Percentiles rank a stretch among this genome's conserved stretches.
Evolutionary conservation across 2,797 vertebrate species (phyloP).

Genomic region (Cirrhinus mrigala): DNA sequence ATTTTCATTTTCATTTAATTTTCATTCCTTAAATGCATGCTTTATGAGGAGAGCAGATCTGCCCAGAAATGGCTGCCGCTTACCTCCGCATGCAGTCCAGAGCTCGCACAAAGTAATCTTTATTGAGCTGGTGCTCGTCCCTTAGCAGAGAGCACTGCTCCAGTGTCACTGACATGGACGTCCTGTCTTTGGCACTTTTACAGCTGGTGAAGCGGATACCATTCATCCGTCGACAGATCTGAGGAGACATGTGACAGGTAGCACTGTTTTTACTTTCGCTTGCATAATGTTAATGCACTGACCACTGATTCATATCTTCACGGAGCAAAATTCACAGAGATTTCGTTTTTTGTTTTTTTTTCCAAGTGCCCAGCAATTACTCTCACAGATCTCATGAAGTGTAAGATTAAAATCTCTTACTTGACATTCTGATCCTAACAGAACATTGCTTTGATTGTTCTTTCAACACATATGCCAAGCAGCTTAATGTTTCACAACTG

Average conservation of each 20-base stretch:
- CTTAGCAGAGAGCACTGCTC: constrained; percentile 95
- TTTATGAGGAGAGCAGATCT: not conserved
- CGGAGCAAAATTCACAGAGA: too few species aligned
- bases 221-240: constrained; percentile 96
- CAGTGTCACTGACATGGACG: constrained; percentile 97
- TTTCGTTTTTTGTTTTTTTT: too few species aligned
- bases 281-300: not conserved
- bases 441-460: not conserved
- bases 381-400: not conserved
- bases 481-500: not conserved
- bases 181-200: constrained; percentile 99
- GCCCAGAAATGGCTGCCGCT: not conserved
- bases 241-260: constrained; percentile 17
- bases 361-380: not conserved
- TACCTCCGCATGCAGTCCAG: constrained; percentile 99
- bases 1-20: not conserved
- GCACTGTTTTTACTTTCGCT: not conserved
- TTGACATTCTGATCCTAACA: not conserved
- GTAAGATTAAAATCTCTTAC: not conserved
- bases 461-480: not conserved
- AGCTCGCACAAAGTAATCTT: constrained; percentile 92
- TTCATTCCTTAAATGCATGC: not conserved
- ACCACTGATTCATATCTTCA: not conserved
- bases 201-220: constrained; percentile 98
- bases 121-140: constrained; percentile 95